Evolutionary conservation across 1,140 invertebrate genomes (phyloP), one percentile per base, ranked within the genome.

Genomic region (Drosophila mojavensis): DNA sequence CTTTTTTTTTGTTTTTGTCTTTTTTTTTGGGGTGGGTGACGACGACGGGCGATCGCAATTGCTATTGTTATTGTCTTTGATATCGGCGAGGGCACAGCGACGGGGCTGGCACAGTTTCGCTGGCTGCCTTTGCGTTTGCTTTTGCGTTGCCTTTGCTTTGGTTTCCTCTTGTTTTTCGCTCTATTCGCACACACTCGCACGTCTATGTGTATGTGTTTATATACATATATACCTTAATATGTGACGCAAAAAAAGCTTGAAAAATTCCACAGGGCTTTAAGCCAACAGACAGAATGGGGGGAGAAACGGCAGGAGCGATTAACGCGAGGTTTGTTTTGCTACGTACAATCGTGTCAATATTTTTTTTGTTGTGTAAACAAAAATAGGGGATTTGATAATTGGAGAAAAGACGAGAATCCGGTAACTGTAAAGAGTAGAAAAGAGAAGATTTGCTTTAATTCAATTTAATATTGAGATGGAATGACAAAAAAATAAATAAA

Each of bases 181-280:
- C 30, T 58, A 58, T 64, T 62, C 33, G 43, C 63, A 53, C 39
- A 36, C 33, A 36, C 7, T 36, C 33, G 28, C 17, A n/a, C 47
- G 11, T 4, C n/a, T n/a, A 9, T 13, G 11, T 39, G 11, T 24
- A 70, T 58, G 50, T 64, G 20, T 67, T 55, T 62, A 58, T 51
- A 71, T 48, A 84, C 83, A 54, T 62, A 58, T 47, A 71, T 48
- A 84, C 83, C 83, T 88, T 74, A 78, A 78, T 65, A 78, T 84
- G 70, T 89, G 84, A 89, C 83, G 83, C 83, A 86, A 86, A 86
- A 74, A 86, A 83, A 78, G 69, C 51, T 78, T 82, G 63, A 82
- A 80, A 82, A 88, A 83, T 86, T 86, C 83, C 83, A 79, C 56
- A 64, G 64, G 13, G 55, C 20, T 59, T 58, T 17, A 59, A 36